Percentiles rank a stretch among this genome's conserved stretches.
Evolutionary conservation across 2,797 vertebrate species (phyloP).

Genomic region (Darevskia mixta): DNA sequence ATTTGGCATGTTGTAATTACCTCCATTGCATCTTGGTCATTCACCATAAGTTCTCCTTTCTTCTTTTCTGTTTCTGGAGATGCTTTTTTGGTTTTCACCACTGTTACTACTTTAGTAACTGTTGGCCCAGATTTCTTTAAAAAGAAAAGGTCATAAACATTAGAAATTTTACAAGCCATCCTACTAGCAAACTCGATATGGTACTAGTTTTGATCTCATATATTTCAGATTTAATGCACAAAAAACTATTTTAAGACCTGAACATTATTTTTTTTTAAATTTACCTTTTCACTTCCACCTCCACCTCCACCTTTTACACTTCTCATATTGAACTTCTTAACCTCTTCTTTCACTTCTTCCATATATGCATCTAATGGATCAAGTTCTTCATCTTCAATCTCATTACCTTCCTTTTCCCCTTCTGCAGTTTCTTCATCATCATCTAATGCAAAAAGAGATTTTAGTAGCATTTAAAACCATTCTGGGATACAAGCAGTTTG

Average conservation of each 20-base stretch:
- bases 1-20: slow-evolving; percentile 71
- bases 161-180: not conserved
- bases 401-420: slow-evolving; percentile 82
- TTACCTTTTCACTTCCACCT: slow-evolving; percentile 93
- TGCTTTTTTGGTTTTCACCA: slow-evolving; percentile 95
- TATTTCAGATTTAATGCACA: slow-evolving; percentile 9
- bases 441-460: slow-evolving; percentile 74
- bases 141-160: not conserved
- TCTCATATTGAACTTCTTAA: slow-evolving; percentile 99
- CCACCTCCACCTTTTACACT: slow-evolving; percentile 90
- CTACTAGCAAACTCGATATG: not conserved
- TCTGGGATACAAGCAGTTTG: not conserved
- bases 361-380: slow-evolving; percentile 98
- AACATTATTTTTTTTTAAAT: not conserved
- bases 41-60: slow-evolving; percentile 99
- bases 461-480: not conserved
- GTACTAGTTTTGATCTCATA: not conserved
- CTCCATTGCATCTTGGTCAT: slow-evolving; percentile 99
- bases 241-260: slow-evolving; percentile 7
- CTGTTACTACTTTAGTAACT: slow-evolving; percentile 94
- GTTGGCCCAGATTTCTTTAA: slow-evolving; percentile 91
- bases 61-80: slow-evolving; percentile 89
- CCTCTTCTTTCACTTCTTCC: slow-evolving; percentile 99
- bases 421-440: slow-evolving; percentile 90
- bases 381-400: slow-evolving; percentile 91